These are phyloP conservation scores for Anas flavirostris DNA, from an alignment of 2,797 vertebrate genomes.

Conservation along the genomic window DNA sequence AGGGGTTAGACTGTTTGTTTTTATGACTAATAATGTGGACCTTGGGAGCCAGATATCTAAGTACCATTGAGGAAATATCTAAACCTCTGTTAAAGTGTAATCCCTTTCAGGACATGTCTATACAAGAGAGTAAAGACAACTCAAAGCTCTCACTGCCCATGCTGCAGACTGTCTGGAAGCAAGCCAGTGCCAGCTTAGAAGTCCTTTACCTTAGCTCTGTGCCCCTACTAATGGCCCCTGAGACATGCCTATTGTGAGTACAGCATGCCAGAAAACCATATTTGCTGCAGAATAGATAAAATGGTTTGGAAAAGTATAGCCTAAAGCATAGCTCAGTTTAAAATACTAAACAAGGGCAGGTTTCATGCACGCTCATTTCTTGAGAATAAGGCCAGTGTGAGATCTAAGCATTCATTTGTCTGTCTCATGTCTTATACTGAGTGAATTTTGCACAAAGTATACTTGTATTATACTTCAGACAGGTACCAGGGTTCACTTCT, in stretches of 20 bases:
- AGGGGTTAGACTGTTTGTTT: slow-evolving; percentile 58
- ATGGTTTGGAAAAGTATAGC: not conserved
- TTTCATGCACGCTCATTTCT: not conserved
- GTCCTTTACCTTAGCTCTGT: not conserved
- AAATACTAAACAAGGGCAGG: not conserved
- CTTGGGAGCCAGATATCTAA: slow-evolving; percentile 56
- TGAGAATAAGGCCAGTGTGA: not conserved
- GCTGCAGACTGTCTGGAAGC: not conserved
- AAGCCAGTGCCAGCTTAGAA: not conserved
- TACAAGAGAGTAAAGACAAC: slow-evolving; percentile 1
- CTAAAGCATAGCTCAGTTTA: not conserved
- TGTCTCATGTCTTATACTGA: not conserved
- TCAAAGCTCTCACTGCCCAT: not conserved
- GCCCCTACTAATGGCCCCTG: not conserved
- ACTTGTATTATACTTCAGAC: not conserved
- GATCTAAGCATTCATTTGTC: not conserved
- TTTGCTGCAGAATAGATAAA: not conserved
- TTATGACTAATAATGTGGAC: slow-evolving; percentile 54
- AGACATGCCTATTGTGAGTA: not conserved
- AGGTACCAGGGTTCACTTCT: not conserved
- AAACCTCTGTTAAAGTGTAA: slow-evolving; percentile 69
- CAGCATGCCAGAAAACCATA: not conserved
- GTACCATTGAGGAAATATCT: slow-evolving; percentile 24
- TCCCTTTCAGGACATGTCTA: not conserved
- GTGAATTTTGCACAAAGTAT: not conserved